Evolutionary conservation across 2,888 invertebrate genomes (phyloP), one percentile per base, ranked within the genome.

Genomic region (Oscheius sp.): DNA sequence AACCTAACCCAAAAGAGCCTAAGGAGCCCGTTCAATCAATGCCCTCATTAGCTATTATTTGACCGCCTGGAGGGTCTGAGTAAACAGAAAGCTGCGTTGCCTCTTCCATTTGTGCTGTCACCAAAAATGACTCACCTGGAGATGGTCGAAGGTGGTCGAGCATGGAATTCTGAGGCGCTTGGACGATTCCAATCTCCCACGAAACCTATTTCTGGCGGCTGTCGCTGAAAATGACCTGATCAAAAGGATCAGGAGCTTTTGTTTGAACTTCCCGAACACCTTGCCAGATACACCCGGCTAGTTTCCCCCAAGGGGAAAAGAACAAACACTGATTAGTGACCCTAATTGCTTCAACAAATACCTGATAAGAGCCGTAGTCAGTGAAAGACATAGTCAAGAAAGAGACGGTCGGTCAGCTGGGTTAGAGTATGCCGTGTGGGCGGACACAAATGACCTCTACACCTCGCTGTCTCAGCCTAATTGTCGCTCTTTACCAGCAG

Each of bases 21-120:
- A 42, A 42, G 2, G 29, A 37, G 47, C 35, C 62, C 47, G 2
- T 63, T 63, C 68, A 35, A 68, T 68, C 68, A 68, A 68, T 68
- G 68, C 37, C 63, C 63, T 63, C 35, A 55, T 68, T 55, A 42
- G 42, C 55, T 53, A 55, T 68, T 68, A 68, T 68, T 68, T 68
- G 68, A 68, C 55, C 68, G 68, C 55, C 68, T 68, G 68, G 68
- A 68, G 68, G 65, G 55, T 29, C 68, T 68, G 32, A 9, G 55
- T 33, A 68, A 68, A 68, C 29, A 68, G 53, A 37, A 55, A 42
- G 37, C 55, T 35, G n/a, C 55, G 53, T 53, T 66, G 53, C 55
- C 55, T 53, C 51, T 21, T 35, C 63, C 47, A 42, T 68, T 55
- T 51, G 3, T 3, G 42, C 7, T 42, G 42, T 42, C 42, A 5